Evolutionary conservation across 2,113 vertebrate species (phyloP), one percentile per base, ranked within the genome.

Genomic region (Nothoprocta perdicaria): DNA sequence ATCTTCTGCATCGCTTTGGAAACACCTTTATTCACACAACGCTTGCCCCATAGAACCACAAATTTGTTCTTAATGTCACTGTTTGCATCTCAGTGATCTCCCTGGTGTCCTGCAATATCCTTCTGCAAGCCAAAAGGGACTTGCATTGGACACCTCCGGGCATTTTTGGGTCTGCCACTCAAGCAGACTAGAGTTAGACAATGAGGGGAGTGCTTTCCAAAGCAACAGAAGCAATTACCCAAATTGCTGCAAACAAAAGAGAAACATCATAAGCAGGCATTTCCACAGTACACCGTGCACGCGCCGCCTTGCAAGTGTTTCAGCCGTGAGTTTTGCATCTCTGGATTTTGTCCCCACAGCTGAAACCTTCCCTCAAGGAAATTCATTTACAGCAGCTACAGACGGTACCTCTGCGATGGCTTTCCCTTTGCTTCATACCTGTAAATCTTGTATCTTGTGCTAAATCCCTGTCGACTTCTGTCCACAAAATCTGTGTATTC

Each of bases 361-460:
- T 91, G 61, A 86, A 67, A 71, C 88, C 87, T 78, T 95, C 72
- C 90, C 91, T 94, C 96, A 80, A 93, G 88, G 58, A 90, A 92
- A 84, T 80, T 52, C n/a, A 87, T 46, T 92, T 31, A 95, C 61
- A 82, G 4, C 41, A 91, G 86, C 88, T 68, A 71, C 72, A 86
- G 57, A 94, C 4, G 38, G 45, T 24, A 94, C 10, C 53, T 94
- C 84, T 90, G 65, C 1, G 63, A 91, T 91, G 60, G 75, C 92
- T 96, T 96, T 95, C 92, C 93, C 89, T 96, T 96, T 78, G 81
- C 94, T 96, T 90, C 98, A 98, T 97, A 99, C 99, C 99, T 99
- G 98, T 99, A 99, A 94, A 99, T 99, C 98, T 99, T 99, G 98
- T 99, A 99, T 98, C 99, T 98, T 65, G 99, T 99, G 96, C 98